Percentiles rank a stretch among this genome's conserved stretches.
Conservation (phyloP, 2,888 invertebrate species). For the Chrysotoxum bicinctum region DNA sequence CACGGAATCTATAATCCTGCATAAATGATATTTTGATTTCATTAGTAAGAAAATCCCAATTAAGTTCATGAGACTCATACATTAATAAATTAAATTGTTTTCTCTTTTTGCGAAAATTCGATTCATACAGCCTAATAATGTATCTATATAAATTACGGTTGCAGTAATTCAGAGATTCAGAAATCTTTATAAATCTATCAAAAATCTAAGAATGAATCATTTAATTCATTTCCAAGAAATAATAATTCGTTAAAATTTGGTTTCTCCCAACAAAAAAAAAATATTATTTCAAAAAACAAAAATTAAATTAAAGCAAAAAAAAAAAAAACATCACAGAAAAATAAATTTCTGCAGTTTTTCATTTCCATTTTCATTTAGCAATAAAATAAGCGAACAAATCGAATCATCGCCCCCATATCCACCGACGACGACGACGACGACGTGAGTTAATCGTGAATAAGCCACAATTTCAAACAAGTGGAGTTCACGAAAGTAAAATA, state of each 20-base stretch:
- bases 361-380: conserved; percentile 24
- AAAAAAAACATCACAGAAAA: not conserved
- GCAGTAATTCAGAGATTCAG: not conserved
- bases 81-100: not conserved
- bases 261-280: not conserved
- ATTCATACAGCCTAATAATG: not conserved
- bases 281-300: conserved; percentile 1
- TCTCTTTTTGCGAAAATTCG: not conserved
- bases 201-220: not conserved
- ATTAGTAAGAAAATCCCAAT: no score
- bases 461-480: conserved; percentile 16
- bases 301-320: not conserved
- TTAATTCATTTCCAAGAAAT: not conserved
- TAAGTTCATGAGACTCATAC: not conserved
- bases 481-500: conserved; percentile 19
- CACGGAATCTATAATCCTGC: no score
- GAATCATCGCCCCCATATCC: conserved; percentile 41
- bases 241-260: not conserved
- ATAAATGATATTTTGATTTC: no score
- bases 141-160: not conserved
- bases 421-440: no score
- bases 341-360: conserved; percentile 9
- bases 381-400: conserved; percentile 14
- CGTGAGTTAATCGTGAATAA: conserved; percentile 26
- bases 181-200: not conserved